These are phyloP conservation scores for Sebastes matsubarae DNA, from an alignment of 2,797 vertebrate species.

Conservation along the genomic window DNA sequence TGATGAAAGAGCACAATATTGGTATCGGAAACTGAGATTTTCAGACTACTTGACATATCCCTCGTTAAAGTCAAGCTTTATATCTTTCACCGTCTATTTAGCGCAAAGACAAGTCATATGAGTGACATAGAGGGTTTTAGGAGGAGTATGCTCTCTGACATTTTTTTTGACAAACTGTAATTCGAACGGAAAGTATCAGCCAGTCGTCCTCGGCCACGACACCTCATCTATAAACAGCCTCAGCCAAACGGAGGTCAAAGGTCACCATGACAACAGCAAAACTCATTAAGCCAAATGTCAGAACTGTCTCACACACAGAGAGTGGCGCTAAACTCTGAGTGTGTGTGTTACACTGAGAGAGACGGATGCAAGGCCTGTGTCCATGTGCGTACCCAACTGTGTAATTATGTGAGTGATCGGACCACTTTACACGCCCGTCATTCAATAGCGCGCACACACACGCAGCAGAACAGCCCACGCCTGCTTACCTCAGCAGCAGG, in stretches of 20 bases:
- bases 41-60: background rate
- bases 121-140: background rate
- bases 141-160: background rate
- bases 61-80: background rate
- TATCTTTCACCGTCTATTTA: background rate
- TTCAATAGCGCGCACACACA: constrained; percentile 47
- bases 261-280: constrained; percentile 49
- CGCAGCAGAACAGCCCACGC: constrained; percentile 21
- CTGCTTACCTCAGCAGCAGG: constrained; percentile 52
- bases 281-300: constrained; percentile 63
- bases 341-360: background rate
- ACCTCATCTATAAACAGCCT: constrained; percentile 39
- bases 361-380: background rate
- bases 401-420: constrained; percentile 64
- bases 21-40: background rate
- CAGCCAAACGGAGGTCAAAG: constrained; percentile 40
- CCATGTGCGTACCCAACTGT: constrained; percentile 46
- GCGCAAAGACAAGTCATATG: background rate
- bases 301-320: constrained; percentile 42
- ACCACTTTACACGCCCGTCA: constrained; percentile 57
- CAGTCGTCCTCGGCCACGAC: background rate
- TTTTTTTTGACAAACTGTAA: background rate
- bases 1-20: background rate
- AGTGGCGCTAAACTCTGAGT: constrained; percentile 1
- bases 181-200: background rate